Base-by-base conservation (phyloP, 2,113 vertebrate species). In the Phyllostomus discolor region DNA sequence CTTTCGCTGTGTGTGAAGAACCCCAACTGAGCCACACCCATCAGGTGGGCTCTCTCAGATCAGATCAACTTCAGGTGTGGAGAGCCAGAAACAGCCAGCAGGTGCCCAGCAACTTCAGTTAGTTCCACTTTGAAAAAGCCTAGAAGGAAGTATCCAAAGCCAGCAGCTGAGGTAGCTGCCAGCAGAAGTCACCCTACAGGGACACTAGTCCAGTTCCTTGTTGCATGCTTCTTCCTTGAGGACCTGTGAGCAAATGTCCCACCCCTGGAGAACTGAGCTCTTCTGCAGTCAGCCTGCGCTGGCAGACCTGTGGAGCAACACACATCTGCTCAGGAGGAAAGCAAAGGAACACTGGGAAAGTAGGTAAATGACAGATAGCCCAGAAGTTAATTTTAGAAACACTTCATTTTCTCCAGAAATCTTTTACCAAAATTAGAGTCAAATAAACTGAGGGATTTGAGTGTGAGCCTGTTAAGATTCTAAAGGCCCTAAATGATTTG, bases 51-150 rank as follows among this genome's bases (percentile, higher is more conserved):
- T 7, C 9, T 17, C n/a, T 62, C 46, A 43, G 43, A 43, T 41
- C 31, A 54, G 73, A 67, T 73, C 41, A 33, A 3, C 64, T 78
- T 15, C n/a, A 3, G 0, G 5, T 5, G 20, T 41, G 22, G 24
- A 33, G 4, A 43, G 6, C 43, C 20, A 24, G n/a, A 7, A 12
- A 16, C 14, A 26, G n/a, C 31, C 57, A 10, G 43, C 70, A 62
- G 33, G 0, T 1, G 12, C 50, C 33, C 5, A 4, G 4, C 0
- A 4, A 26, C 28, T 43, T 4, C 24, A 6, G 41, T 4, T 4
- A 7, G 67, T 16, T 73, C 3, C 48, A 16, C 69, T 50, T 2
- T 15, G 69, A n/a, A 24, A 38, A 84, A 19, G 7, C 75, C 46
- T 24, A 16, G 73, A 62, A 52, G 62, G 62, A 69, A 31, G 38